phyloP scores from a whole-genome alignment of 2,888 invertebrate genomes.

The Pandemis cinnamomeana region DNA sequence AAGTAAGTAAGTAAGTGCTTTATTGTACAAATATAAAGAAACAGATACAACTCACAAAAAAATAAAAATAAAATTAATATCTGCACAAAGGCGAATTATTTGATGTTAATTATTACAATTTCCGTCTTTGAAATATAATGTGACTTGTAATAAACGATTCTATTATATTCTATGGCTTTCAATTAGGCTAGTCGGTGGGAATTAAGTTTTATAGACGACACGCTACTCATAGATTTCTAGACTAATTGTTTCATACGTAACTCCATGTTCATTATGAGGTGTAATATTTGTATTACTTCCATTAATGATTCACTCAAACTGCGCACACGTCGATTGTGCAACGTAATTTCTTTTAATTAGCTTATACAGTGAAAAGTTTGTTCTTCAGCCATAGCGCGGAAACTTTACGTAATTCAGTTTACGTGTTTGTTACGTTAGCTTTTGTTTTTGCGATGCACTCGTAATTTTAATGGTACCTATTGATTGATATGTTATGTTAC shows the following conservation, averaged over 20 bases:
- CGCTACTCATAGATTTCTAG: neutral
- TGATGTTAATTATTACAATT: too few species aligned
- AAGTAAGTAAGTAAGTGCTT: too few species aligned
- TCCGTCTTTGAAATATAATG: too few species aligned
- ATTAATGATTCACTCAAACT: neutral
- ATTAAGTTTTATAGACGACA: too few species aligned
- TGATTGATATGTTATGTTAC: too few species aligned
- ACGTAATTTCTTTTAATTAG: conserved; percentile 18
- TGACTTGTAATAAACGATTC: too few species aligned
- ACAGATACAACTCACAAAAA: too few species aligned
- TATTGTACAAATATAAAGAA: too few species aligned
- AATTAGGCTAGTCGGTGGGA: too few species aligned
- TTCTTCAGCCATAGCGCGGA: conserved; percentile 14
- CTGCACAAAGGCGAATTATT: too few species aligned
- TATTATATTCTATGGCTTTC: too few species aligned
- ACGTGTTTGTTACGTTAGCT: conserved; percentile 3
- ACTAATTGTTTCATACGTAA: neutral
- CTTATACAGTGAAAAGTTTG: neutral
- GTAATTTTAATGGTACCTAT: neutral
- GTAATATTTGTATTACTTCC: neutral
- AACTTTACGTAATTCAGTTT: conserved; percentile 14
- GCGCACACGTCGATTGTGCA: conserved; percentile 2
- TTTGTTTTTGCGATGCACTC: neutral
- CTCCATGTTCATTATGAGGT: neutral
- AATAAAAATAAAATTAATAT: too few species aligned